Base-by-base conservation (phyloP, 2,888 invertebrate genomes). In the Mycalesis mineus region DNA sequence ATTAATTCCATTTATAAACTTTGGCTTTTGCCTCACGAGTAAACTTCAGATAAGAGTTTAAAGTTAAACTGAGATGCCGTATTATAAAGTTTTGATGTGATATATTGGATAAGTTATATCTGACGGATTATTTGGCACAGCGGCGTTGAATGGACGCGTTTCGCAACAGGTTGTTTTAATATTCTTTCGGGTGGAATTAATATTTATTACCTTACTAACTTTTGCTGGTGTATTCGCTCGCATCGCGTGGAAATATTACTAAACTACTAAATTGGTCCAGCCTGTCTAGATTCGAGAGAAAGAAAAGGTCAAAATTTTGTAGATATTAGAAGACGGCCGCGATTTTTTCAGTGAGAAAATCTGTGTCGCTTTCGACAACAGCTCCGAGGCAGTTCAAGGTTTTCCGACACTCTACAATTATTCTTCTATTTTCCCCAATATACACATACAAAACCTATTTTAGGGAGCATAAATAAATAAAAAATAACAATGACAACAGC, bases 1-100 rank as follows among this genome's bases (percentile, higher is more conserved):
- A 51, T 41, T 51, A 51, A 51, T 14, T 51, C 41, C 29, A 40
- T 51, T 51, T 40, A 51, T 51, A 51, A 51, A 51, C 15, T 51
- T 33, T 41, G 51, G 15, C 51, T 51, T 51, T 51, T 31, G 29
- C 51, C 31, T 40, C 40, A 40, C 15, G 39, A 41, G 51, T 29
- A 40, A 51, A 51, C 40, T 51, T 15, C 39, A 39, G 40, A 51
- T 39, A 51, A 29, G 29, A 15, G 9, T 51, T 51, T 51, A 51
- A 47, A 47, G 47, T 33, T 47, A 15, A 28, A 49, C 49, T 22
- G 28, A 49, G 39, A 7, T 39, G 49, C 37, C 17, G 29, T 31
- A 40, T 50, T 50, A 40, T 14, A 39, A 50, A 39, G 39, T 40
- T 51, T 40, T 40, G 29, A 14, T 29, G 50, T 11, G 29, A 40